Evolutionary conservation across 2,113 vertebrate species (phyloP).

Genomic region (Fregetta grallaria): DNA sequence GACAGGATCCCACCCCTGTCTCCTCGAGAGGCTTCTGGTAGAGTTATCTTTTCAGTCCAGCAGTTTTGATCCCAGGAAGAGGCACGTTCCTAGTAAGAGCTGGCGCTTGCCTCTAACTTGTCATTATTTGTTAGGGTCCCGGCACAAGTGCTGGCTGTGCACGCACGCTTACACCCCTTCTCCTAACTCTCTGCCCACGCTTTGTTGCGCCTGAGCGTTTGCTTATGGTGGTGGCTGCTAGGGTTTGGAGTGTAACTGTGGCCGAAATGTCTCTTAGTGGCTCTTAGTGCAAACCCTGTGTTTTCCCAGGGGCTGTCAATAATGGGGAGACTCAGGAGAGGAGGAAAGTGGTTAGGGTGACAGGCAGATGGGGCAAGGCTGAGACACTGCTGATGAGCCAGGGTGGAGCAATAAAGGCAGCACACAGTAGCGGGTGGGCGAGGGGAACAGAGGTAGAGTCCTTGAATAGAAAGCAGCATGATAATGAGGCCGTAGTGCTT

Average conservation of each 20-base stretch:
- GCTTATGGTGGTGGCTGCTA: neutral
- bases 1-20: neutral
- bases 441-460: constrained; percentile 25
- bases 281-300: neutral
- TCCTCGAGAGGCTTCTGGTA: neutral
- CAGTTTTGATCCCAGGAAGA: neutral
- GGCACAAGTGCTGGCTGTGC: neutral
- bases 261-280: neutral
- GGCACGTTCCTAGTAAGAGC: neutral
- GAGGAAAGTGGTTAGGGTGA: neutral
- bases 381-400: constrained; percentile 22
- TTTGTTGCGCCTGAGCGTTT: neutral
- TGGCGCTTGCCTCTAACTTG: neutral
- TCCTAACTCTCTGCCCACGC: neutral
- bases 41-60: neutral
- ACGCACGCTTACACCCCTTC: rapidly evolving
- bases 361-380: constrained; percentile 12
- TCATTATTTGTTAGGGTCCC: neutral
- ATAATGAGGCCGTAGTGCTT: constrained; percentile 64
- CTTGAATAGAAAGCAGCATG: constrained; percentile 58
- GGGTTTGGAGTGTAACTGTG: neutral
- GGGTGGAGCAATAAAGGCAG: constrained; percentile 38
- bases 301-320: neutral
- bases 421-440: neutral
- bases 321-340: neutral